phyloP scores from a whole-genome alignment of 2,113 vertebrate genomes.

The Phalacrocorax aristotelis region DNA sequence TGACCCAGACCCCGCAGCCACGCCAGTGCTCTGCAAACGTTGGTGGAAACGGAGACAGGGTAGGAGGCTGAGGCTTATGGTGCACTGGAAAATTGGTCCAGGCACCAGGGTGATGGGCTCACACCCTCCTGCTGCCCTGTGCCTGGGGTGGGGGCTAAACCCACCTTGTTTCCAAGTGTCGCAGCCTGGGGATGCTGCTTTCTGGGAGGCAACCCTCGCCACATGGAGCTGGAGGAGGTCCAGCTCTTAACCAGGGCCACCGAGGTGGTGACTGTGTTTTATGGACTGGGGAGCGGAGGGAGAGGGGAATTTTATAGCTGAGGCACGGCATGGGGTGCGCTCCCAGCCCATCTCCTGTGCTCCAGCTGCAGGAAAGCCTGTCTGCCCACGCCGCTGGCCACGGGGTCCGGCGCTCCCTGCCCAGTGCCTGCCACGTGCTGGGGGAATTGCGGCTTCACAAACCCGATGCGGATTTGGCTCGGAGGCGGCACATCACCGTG shows the following conservation, averaged over 20 bases:
- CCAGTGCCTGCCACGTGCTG: not conserved
- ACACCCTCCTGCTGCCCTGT: not conserved
- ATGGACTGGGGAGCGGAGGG: not conserved
- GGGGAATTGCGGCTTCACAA: fast-evolving
- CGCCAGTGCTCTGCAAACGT: not conserved
- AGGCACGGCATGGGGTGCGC: fast-evolving
- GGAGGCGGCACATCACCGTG: not conserved
- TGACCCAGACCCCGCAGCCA: fast-evolving
- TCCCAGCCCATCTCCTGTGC: fast-evolving
- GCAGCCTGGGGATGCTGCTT: not conserved
- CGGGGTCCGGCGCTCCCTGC: not conserved
- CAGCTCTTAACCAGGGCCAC: not conserved
- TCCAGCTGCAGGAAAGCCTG: not conserved
- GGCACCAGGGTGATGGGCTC: not conserved
- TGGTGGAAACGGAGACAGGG: not conserved
- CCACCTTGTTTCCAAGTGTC: not conserved
- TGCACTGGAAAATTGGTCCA: not conserved
- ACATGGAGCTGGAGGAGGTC: not conserved
- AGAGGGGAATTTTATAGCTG: not conserved
- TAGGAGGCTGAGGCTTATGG: not conserved
- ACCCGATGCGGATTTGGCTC: not conserved
- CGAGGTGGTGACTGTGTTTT: not conserved
- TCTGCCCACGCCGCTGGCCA: not conserved
- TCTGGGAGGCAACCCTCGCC: fast-evolving
- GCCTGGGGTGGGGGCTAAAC: fast-evolving